Evolutionary conservation across 2,113 vertebrate genomes (phyloP), one percentile per base, ranked within the genome.

Genomic region (Lagopus muta): DNA sequence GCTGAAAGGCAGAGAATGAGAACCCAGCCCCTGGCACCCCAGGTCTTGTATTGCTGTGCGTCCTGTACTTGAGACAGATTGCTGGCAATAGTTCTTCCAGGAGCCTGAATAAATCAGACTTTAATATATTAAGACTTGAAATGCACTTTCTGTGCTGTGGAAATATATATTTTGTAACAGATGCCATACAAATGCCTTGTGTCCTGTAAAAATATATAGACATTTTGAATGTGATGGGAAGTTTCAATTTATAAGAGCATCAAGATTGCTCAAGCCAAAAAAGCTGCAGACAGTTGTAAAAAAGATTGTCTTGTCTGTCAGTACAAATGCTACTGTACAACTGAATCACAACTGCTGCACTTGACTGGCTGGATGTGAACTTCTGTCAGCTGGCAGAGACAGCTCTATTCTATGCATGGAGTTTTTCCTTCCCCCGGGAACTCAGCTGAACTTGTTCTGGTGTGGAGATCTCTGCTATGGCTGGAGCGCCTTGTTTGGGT

Each of bases 141-240:
- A 88, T 92, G 86, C 91, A 75, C 94, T 93, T 94, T 32, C 89
- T 78, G 78, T 85, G 76, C 88, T 92, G 88, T 10, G 86, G 85
- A 75, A 95, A 95, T 94, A 91, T 78, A 92, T 95, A 93, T 95
- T 89, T 95, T 97, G 85, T 86, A 96, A 95, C 91, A 96, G 95
- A 95, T 95, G 95, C 91, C 93, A 92, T 88, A 95, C 94, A 93
- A 96, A 96, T 94, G 92, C 89, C 93, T 96, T 40, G 89, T 94
- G 89, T 96, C 95, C 93, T 97, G 89, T 96, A 96, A 94, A 96
- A 96, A 96, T 93, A 96, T 92, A 92, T 89, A 97, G 91, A 96
- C 91, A 81, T 94, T 95, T 90, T 91, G 89, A 94, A 92, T 96
- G 88, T 94, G 95, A 95, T 94, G 90, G 88, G 88, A 94, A 94